These are phyloP conservation scores for Drosophila watanabei DNA, from an alignment of 1,140 invertebrate species.

Conservation along the genomic window DNA sequence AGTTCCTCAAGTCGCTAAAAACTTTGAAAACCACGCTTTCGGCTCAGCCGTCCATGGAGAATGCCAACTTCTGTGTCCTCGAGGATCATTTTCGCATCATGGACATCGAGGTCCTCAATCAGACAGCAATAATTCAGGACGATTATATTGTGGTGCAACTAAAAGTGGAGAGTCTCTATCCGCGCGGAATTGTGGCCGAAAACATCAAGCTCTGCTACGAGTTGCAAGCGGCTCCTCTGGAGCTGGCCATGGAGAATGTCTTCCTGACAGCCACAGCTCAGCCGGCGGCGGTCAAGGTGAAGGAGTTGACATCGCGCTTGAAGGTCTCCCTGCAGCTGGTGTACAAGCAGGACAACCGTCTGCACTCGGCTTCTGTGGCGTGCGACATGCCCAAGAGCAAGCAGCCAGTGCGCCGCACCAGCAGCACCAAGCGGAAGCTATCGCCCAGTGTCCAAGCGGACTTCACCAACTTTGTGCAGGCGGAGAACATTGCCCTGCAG, in stretches of 20 bases:
- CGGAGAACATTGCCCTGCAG: conserved; percentile 86
- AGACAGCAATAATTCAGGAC: conserved; percentile 86
- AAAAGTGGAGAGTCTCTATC: conserved; percentile 88
- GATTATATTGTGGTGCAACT: conserved; percentile 87
- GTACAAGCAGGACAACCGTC: conserved; percentile 92
- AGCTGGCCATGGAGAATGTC: conserved; percentile 48
- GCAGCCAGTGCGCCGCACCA: conserved; percentile 77
- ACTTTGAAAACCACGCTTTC: conserved; percentile 86
- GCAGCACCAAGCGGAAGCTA: conserved; percentile 86
- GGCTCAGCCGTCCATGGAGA: conserved; percentile 81
- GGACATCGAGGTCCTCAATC: conserved; percentile 69
- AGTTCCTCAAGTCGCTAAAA: conserved; percentile 90
- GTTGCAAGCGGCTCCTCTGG: conserved; percentile 66
- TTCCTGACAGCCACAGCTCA: conserved; percentile 4
- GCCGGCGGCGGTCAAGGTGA: conserved; percentile 18
- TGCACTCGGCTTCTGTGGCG: conserved; percentile 89
- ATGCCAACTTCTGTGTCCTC: conserved; percentile 77
- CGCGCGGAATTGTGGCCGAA: conserved; percentile 87
- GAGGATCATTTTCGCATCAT: conserved; percentile 84
- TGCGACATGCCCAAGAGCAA: conserved; percentile 87
- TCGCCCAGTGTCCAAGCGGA: conserved; percentile 88
- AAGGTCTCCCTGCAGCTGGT: conserved; percentile 88
- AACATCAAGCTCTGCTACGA: conserved; percentile 87
- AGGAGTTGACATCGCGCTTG: conserved; percentile 46
- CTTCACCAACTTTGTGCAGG: conserved; percentile 88